phyloP scores from a whole-genome alignment of 1,140 invertebrate species.

The Pogonognathellus flavescens region DNA sequence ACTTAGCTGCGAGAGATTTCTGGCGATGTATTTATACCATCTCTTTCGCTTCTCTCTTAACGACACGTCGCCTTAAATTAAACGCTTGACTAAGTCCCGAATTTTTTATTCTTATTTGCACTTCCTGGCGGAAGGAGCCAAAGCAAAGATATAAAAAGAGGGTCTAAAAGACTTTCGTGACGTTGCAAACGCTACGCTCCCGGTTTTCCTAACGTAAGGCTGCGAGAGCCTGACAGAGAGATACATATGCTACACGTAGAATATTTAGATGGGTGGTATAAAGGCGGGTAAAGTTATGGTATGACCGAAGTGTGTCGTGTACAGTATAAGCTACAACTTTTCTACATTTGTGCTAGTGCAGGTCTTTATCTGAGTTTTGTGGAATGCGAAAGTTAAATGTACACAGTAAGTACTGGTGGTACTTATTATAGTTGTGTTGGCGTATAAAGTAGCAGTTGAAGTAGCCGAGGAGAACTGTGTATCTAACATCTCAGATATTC shows the following conservation, averaged over 20 bases:
- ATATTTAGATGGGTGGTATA: too few relatives aligned
- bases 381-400: too few relatives aligned
- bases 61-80: conserved; percentile 48
- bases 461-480: neutral
- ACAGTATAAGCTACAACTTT: too few relatives aligned
- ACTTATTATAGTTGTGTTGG: too few relatives aligned
- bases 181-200: neutral
- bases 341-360: too few relatives aligned
- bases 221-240: neutral
- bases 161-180: neutral
- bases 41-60: conserved; percentile 30
- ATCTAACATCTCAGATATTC: too few relatives aligned
- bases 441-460: neutral
- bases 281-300: too few relatives aligned
- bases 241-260: neutral
- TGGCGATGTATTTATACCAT: neutral
- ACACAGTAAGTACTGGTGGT: too few relatives aligned
- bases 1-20: neutral
- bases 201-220: neutral
- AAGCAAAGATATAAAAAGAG: conserved; percentile 23
- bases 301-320: too few relatives aligned
- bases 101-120: conserved; percentile 51
- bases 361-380: too few relatives aligned
- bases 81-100: conserved; percentile 39
- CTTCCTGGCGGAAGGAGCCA: conserved; percentile 36